Evolutionary conservation across 2,113 vertebrate species (phyloP), one percentile per base, ranked within the genome.

Genomic region (Cranoglanis bouderius): DNA sequence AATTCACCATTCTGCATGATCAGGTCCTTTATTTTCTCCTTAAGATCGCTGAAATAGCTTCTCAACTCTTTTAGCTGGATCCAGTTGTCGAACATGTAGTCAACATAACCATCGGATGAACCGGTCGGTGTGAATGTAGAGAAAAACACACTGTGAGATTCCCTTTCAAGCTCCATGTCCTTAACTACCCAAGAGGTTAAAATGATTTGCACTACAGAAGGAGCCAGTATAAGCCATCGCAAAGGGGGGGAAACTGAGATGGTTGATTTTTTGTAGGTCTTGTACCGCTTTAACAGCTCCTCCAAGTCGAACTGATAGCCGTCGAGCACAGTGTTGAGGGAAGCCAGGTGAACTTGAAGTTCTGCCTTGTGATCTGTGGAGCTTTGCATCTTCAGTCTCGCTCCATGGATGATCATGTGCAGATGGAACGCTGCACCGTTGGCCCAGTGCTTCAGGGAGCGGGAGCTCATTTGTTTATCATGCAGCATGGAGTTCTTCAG

Each of bases 401-500:
- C 81, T 59, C 3, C 32, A 59, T 59, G 53, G 55, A 82, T 24
- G 53, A 82, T n/a, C 81, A 82, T 82, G 8, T 57, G 81, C 53
- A 82, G 53, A 38, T 82, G 81, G 19, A 82, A 82, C 40, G 81
- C 81, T 26, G 53, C 81, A 6, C 81, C 81, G 8, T 59, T 82
- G 18, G 18, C 59, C 53, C 81, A 82, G 55, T 82, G 53, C 53
- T 59, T 59, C 32, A 82, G 4, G 53, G 81, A 26, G 4, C 81
- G 19, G n/a, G 81, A 82, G 53, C 81, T 59, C 53, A 82, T 82
- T 26, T 82, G 53, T 1, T 82, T 40, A 24, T 82, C 81, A 9
- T 82, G 9, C 51, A 82, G 80, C 80, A 82, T 82, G 53, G 80
- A 82, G 53, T 82, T 82, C 24, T 40, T 82, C 51, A 82, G 80